These are phyloP conservation scores for Geopemphigus sp. DNA, from an alignment of 1,140 invertebrate species.

Conservation along the genomic window DNA sequence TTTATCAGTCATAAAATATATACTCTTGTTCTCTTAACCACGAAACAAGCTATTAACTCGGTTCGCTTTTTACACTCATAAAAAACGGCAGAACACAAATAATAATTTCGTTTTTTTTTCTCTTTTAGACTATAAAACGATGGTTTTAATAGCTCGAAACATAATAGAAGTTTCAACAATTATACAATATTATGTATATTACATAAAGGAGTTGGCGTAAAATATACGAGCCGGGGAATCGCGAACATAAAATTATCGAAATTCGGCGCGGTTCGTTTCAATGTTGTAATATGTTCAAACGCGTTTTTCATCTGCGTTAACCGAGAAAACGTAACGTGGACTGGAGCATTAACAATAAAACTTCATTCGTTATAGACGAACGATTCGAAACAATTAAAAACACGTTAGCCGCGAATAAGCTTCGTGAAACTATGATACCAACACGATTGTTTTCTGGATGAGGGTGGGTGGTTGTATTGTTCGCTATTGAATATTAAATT, in stretches of 20 bases:
- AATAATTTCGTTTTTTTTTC: neutral
- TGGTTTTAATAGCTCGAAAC: neutral
- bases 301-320: too few species aligned
- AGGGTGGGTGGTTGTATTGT: neutral
- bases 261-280: too few species aligned
- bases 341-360: too few species aligned
- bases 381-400: neutral
- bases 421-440: neutral
- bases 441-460: neutral
- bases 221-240: too few species aligned
- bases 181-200: neutral
- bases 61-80: neutral
- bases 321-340: too few species aligned
- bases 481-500: neutral
- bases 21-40: constrained; percentile 10
- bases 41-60: constrained; percentile 14
- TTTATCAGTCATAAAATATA: constrained; percentile 29
- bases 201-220: too few species aligned
- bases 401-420: neutral
- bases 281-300: too few species aligned
- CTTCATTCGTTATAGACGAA: neutral
- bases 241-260: too few species aligned
- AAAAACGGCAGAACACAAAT: neutral
- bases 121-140: constrained; percentile 1
- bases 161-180: neutral